A percentile compares a stretch with the other conserved stretches of the same genome.
These are phyloP conservation scores for Ecliptopera silaceata DNA, from an alignment of 2,888 invertebrate species.

Conservation along the genomic window DNA sequence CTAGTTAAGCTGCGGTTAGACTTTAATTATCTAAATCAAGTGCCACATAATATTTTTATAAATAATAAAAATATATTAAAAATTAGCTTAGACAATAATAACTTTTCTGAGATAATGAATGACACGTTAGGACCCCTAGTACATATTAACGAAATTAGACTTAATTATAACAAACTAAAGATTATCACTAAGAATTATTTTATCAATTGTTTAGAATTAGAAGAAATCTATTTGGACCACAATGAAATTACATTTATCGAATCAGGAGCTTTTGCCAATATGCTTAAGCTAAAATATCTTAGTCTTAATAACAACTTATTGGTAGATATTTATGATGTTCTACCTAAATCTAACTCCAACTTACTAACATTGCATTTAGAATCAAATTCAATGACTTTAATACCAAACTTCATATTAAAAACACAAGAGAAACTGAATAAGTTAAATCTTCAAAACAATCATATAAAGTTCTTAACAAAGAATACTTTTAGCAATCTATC, in stretches of 20 bases:
- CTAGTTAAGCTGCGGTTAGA: slow-evolving; percentile 92
- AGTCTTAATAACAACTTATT: slow-evolving; percentile 92
- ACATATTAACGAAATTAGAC: slow-evolving; percentile 89
- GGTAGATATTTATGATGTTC: slow-evolving; percentile 89
- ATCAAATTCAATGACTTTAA: slow-evolving; percentile 87
- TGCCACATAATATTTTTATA: slow-evolving; percentile 90
- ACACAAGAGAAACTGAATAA: slow-evolving; percentile 92
- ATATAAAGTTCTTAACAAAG: slow-evolving; percentile 87
- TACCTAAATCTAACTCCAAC: slow-evolving; percentile 87
- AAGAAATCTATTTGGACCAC: slow-evolving; percentile 93
- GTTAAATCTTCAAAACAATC: slow-evolving; percentile 92
- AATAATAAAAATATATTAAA: slow-evolving; percentile 89
- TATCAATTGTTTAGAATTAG: slow-evolving; percentile 87
- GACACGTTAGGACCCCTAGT: slow-evolving; percentile 89
- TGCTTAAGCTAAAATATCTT: slow-evolving; percentile 90
- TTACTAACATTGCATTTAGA: slow-evolving; percentile 90
- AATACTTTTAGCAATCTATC: slow-evolving; percentile 89
- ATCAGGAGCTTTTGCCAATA: slow-evolving; percentile 88
- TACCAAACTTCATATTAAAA: slow-evolving; percentile 89
- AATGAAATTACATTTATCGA: slow-evolving; percentile 92
- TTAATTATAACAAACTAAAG: slow-evolving; percentile 92
- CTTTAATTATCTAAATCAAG: slow-evolving; percentile 91
- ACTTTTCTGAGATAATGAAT: slow-evolving; percentile 89
- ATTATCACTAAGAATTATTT: slow-evolving; percentile 90
- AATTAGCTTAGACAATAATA: slow-evolving; percentile 93